Percentiles rank a stretch among this genome's conserved stretches.
phyloP scores from a whole-genome alignment of 2,113 vertebrate species.

The Macrotis lagotis region DNA sequence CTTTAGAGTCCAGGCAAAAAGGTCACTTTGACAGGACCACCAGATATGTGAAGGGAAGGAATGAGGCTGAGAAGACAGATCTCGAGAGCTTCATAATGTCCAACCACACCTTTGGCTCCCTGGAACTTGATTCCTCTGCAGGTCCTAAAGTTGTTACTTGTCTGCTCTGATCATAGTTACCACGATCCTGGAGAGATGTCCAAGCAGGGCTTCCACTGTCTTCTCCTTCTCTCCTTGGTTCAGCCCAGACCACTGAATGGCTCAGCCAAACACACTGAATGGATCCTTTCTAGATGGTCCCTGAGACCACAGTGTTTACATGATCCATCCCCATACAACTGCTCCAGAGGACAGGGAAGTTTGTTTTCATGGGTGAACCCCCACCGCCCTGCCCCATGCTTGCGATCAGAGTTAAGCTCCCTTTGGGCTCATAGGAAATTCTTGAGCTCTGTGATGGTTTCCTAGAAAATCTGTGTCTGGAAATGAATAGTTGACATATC shows the following conservation, averaged over 20 bases:
- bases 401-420: slow-evolving; percentile 10
- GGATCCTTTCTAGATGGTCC: neutral
- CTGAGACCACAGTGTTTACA: neutral
- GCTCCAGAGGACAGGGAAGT: neutral
- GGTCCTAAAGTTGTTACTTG: neutral
- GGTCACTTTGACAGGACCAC: too few species aligned
- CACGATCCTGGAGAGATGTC: neutral
- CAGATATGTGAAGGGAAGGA: too few species aligned
- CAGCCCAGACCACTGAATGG: neutral
- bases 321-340: neutral
- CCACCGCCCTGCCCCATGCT: neutral
- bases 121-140: neutral
- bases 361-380: slow-evolving; percentile 21
- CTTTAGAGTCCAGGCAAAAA: too few species aligned
- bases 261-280: neutral
- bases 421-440: slow-evolving; percentile 17
- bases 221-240: neutral
- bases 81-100: neutral
- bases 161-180: neutral
- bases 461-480: slow-evolving; percentile 43
- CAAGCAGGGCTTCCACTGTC: neutral
- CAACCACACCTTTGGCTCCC: neutral
- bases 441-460: slow-evolving; percentile 33
- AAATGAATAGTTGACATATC: slow-evolving; percentile 42
- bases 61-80: too few species aligned